Conservation (phyloP, 2,888 invertebrate species). For the Alviniconcha strummeri region DNA sequence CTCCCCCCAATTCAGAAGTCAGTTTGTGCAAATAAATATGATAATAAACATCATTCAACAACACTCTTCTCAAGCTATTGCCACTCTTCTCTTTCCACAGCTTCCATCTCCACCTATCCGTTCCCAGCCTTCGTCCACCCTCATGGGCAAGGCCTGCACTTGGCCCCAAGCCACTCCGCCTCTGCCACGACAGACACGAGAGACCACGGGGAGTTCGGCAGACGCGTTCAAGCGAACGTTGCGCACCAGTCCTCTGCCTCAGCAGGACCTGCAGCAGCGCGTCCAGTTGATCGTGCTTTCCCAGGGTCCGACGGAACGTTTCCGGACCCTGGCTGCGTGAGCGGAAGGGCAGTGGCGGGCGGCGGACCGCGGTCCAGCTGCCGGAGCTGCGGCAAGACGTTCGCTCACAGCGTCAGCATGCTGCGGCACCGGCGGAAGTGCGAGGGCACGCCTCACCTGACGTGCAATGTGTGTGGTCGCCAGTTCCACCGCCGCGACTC, state of each 20-base stretch:
- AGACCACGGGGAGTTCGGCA: too few species aligned
- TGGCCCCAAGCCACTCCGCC: too few species aligned
- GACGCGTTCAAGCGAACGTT: too few species aligned
- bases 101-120: too few species aligned
- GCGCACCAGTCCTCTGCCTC: background rate
- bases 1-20: too few species aligned
- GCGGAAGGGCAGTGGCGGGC: background rate
- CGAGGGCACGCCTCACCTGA: constrained; percentile 34
- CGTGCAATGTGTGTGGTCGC: constrained; percentile 30
- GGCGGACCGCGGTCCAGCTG: constrained; percentile 3
- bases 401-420: constrained; percentile 35
- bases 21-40: too few species aligned
- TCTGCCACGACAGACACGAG: too few species aligned
- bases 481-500: constrained; percentile 30
- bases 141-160: too few species aligned
- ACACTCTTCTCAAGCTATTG: too few species aligned
- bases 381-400: constrained; percentile 33
- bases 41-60: too few species aligned
- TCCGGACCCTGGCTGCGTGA: background rate
- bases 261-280: background rate
- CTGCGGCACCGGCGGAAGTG: constrained; percentile 40
- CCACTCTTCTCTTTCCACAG: too few species aligned
- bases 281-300: background rate
- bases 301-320: background rate
- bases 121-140: too few species aligned